Conservation (phyloP, 2,113 vertebrate genomes). For the Isurus oxyrinchus region DNA sequence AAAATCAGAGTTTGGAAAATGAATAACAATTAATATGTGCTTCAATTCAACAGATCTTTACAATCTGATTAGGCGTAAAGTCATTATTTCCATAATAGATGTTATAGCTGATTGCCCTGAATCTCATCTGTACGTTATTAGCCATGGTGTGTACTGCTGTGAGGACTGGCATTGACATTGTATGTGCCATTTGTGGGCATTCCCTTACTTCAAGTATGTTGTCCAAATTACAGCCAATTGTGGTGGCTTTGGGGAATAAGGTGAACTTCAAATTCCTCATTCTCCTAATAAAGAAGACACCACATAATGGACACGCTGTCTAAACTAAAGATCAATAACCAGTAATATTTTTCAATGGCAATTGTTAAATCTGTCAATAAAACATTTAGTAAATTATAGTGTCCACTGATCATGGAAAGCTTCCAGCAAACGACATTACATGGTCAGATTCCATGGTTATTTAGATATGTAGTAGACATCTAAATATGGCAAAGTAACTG, state of each 20-base stretch:
- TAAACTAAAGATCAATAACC: not conserved
- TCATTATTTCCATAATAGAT: not conserved
- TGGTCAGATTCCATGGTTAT: not conserved
- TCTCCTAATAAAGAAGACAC: not conserved
- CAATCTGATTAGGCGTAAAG: not conserved
- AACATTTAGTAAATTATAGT: not conserved
- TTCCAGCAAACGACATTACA: not conserved
- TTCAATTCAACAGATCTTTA: not conserved
- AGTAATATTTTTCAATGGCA: not conserved
- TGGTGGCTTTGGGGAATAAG: not conserved
- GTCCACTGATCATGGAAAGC: not conserved
- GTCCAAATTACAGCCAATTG: not conserved
- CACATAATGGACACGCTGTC: not conserved
- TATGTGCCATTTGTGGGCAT: not conserved
- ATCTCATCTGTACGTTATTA: not conserved
- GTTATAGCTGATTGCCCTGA: not conserved
- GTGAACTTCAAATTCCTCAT: not conserved
- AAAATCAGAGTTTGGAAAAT: not conserved
- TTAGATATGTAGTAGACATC: not conserved
- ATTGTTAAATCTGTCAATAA: not conserved
- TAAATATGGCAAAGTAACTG: not conserved
- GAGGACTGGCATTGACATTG: not conserved
- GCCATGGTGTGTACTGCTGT: not conserved
- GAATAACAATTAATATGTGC: not conserved
- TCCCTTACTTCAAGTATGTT: not conserved